These are phyloP conservation scores for Megaceryle maxima DNA, from an alignment of 2,113 vertebrate species.

Conservation along the genomic window DNA sequence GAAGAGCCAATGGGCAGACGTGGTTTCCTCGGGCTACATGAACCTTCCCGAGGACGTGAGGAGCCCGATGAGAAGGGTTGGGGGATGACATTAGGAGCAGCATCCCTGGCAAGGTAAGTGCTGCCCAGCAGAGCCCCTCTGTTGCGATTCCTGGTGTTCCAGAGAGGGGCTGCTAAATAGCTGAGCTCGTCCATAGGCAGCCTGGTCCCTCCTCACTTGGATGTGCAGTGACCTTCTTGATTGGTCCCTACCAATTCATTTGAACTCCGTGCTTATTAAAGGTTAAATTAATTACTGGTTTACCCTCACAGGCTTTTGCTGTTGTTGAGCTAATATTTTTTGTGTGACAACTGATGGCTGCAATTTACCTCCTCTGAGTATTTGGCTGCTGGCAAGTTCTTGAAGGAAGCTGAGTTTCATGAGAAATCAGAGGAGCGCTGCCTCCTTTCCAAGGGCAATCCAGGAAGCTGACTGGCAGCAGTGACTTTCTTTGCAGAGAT, in stretches of 20 bases:
- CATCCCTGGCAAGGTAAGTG: not conserved
- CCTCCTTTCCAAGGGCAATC: not conserved
- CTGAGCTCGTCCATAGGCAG: not conserved
- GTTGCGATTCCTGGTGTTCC: accelerated
- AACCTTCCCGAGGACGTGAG: accelerated
- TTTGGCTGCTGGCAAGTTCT: not conserved
- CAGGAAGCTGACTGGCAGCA: not conserved
- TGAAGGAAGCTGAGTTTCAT: accelerated
- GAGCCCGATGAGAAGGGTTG: accelerated
- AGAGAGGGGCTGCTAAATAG: not conserved
- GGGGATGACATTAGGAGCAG: not conserved
- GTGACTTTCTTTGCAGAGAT: not conserved
- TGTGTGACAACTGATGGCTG: not conserved
- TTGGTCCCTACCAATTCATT: not conserved
- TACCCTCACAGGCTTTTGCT: not conserved
- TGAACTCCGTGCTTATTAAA: not conserved
- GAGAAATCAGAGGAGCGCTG: not conserved
- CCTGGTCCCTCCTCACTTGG: not conserved
- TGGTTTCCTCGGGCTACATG: not conserved
- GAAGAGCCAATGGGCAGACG: not conserved
- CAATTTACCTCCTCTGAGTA: not conserved
- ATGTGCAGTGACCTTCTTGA: accelerated
- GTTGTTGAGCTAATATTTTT: not conserved
- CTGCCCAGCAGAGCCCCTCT: accelerated
- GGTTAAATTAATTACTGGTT: not conserved